Evolutionary conservation across 2,888 invertebrate species (phyloP), one percentile per base, ranked within the genome.

Genomic region (Nemoura dubitans): DNA sequence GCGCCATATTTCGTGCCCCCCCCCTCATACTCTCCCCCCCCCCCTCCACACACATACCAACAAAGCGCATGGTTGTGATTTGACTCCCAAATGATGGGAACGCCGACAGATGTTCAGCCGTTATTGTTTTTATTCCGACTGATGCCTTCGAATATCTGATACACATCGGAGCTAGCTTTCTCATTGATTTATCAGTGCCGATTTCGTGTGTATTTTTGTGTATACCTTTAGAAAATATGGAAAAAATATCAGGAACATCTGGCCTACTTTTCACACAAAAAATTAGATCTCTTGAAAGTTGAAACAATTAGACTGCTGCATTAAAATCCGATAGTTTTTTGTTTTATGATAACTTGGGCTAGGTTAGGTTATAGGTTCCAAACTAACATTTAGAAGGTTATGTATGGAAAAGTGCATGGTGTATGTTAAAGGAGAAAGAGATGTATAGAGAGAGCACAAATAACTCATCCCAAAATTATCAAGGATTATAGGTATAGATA

Each of bases 11-110:
- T 36, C 36, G 36, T 7, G 59, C 14, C 10, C 16, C 6, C 59
- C 59, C 2, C 59, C 16, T 21, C 16, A 1, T 21, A 21, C 10
- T 14, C 16, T 21, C 14, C 59, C 59, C 59, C 59, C 14, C 10
- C 14, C 59, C 21, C 59, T 21, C 16, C 10, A 10, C 59, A 1
- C 36, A 1, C 59, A 2, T 10, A 14, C 10, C 21, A 1, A 16
- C 2, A 21, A 21, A 7, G 16, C 59, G 21, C 59, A 2, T 10
- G 3, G 36, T 14, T 59, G 16, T 21, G 59, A 59, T 59, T 59
- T 59, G 59, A 59, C 59, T 59, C 14, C 59, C 59, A 59, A 59
- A 59, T 59, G 59, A 59, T 59, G 59, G 59, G 59, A 59, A 59
- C 2, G 59, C 21, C 1, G 59, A 59, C 59, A 59, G 59, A 59